phyloP scores from a whole-genome alignment of 2,797 vertebrate genomes.

The Odontamblyopus lacepedii region DNA sequence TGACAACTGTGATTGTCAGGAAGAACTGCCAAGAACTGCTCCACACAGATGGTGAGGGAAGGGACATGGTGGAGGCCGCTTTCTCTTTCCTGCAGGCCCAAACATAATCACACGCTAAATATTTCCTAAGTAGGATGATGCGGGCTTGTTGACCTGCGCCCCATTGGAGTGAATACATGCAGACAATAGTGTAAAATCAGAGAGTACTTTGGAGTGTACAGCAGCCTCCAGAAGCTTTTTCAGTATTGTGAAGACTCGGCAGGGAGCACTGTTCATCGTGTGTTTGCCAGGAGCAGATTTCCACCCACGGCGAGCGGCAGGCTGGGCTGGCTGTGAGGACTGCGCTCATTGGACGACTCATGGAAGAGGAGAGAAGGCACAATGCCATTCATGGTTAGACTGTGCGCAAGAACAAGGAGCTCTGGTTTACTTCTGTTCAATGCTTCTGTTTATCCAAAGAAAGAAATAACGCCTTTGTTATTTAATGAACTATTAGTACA shows the following conservation, averaged over 20 bases:
- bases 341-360: conserved; percentile 68
- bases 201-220: conserved; percentile 43
- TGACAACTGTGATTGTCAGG: conserved; percentile 76
- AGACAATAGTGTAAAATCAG: conserved; percentile 14
- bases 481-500: not conserved
- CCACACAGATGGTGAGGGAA: conserved; percentile 66
- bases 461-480: conserved; percentile 15
- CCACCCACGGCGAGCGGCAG: conserved; percentile 75
- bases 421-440: conserved; percentile 36
- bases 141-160: conserved; percentile 55
- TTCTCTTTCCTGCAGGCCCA: conserved; percentile 52
- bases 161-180: conserved; percentile 38
- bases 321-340: conserved; percentile 54
- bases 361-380: conserved; percentile 55
- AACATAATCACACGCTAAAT: conserved; percentile 55
- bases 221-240: conserved; percentile 62
- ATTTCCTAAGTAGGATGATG: conserved; percentile 68
- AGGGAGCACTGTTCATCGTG: conserved; percentile 73
- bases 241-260: conserved; percentile 71
- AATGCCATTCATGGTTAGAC: conserved; percentile 70
- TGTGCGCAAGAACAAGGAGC: conserved; percentile 45
- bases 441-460: conserved; percentile 25
- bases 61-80: conserved; percentile 55
- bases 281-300: conserved; percentile 75
- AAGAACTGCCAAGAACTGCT: conserved; percentile 70